Conservation (phyloP, 1,140 invertebrate species). For the Lucilia sericata region DNA sequence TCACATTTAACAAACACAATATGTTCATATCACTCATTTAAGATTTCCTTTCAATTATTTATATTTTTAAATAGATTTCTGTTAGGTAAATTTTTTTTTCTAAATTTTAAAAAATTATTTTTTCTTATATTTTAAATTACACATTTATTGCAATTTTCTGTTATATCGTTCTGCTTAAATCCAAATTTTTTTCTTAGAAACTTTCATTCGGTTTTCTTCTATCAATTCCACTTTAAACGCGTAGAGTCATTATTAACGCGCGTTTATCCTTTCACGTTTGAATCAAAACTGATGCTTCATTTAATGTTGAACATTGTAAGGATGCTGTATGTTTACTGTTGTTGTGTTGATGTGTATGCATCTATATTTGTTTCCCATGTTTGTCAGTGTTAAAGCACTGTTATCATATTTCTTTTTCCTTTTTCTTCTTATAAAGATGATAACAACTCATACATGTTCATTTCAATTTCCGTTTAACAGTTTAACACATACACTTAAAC, state of each 20-base stretch:
- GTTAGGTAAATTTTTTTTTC: no score
- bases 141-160: no score
- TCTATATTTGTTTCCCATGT: not conserved
- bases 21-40: no score
- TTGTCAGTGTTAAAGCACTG: conserved; percentile 14
- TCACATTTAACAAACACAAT: no score
- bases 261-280: conserved; percentile 41
- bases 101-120: no score
- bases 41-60: no score
- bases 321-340: conserved; percentile 28
- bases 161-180: no score
- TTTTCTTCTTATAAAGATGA: conserved; percentile 14
- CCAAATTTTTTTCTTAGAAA: no score
- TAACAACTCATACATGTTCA: conserved; percentile 20
- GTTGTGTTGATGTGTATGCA: not conserved
- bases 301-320: conserved; percentile 17
- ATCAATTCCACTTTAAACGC: not conserved
- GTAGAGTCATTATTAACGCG: conserved; percentile 13
- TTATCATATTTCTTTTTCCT: not conserved
- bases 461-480: conserved; percentile 19
- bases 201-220: not conserved
- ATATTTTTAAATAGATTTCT: no score
- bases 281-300: conserved; percentile 40
- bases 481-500: not conserved
- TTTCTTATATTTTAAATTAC: no score